These are phyloP conservation scores for Papilio elwesi DNA, from an alignment of 2,888 invertebrate species.

Conservation along the genomic window DNA sequence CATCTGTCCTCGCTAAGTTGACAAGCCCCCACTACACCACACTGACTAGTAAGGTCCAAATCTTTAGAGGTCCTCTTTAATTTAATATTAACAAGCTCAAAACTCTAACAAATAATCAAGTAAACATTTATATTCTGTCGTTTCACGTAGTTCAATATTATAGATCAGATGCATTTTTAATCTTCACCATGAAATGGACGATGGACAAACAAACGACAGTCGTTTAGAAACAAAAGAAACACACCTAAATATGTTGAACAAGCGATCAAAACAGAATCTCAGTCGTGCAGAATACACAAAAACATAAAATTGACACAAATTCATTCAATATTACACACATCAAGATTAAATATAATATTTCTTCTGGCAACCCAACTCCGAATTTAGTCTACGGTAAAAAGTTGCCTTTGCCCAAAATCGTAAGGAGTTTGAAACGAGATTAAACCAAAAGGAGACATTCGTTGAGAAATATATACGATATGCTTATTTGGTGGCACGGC, in stretches of 20 bases:
- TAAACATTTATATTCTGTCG: not conserved
- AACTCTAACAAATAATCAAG: not conserved
- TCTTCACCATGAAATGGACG: not conserved
- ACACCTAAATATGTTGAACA: constrained; percentile 35
- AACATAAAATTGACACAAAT: constrained; percentile 37
- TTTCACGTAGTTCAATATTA: not conserved
- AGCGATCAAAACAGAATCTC: constrained; percentile 37
- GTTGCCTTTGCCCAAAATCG: constrained; percentile 62
- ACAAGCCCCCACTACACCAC: too few species aligned
- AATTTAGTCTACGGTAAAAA: constrained; percentile 65
- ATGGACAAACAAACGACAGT: constrained; percentile 20
- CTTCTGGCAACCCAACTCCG: constrained; percentile 54
- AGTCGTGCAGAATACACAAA: constrained; percentile 15
- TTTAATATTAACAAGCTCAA: too few species aligned
- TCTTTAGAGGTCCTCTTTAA: too few species aligned
- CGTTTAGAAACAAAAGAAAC: constrained; percentile 8
- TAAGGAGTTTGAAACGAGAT: constrained; percentile 52
- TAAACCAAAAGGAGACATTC: constrained; percentile 58
- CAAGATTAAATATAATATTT: constrained; percentile 66
- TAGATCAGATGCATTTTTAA: not conserved
- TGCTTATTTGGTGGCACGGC: constrained; percentile 55
- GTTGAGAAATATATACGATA: constrained; percentile 67
- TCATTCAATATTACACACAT: constrained; percentile 53
- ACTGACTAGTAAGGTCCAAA: too few species aligned
- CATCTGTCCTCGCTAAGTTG: too few species aligned